phyloP scores from a whole-genome alignment of 2,113 vertebrate species.

The Colinus virginianus region DNA sequence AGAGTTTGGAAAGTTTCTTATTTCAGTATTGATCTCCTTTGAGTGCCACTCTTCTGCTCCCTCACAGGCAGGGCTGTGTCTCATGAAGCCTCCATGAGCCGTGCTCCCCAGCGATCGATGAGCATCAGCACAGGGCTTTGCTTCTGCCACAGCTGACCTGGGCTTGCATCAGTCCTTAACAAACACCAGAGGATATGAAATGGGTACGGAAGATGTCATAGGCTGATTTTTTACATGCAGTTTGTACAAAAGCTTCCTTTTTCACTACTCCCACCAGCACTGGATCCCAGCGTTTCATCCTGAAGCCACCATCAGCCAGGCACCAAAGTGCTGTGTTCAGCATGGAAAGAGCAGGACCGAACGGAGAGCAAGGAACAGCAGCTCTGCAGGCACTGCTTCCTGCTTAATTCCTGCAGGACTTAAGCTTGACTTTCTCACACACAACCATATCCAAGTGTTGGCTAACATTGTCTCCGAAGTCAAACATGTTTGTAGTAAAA shows the following conservation, averaged over 20 bases:
- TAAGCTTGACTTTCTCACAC: too few relatives aligned
- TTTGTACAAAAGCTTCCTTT: not conserved
- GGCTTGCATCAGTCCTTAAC: slow-evolving; percentile 15
- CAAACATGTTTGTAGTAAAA: too few relatives aligned
- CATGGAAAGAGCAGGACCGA: not conserved
- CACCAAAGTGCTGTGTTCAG: not conserved
- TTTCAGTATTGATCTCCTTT: not conserved
- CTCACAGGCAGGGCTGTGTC: slow-evolving; percentile 16
- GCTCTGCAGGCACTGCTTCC: not conserved
- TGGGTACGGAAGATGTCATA: not conserved
- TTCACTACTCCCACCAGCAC: not conserved
- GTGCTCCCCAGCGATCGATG: slow-evolving; percentile 40
- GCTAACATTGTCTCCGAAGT: too few relatives aligned
- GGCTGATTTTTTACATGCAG: rapidly evolving
- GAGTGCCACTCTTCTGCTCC: not conserved
- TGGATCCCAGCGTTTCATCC: not conserved
- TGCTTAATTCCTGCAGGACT: too few relatives aligned
- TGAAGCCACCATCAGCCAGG: not conserved
- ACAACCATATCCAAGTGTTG: too few relatives aligned
- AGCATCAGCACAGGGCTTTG: slow-evolving; percentile 12
- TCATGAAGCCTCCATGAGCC: slow-evolving; percentile 13
- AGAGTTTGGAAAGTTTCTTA: not conserved
- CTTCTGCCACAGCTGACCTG: slow-evolving; percentile 6
- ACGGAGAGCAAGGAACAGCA: not conserved
- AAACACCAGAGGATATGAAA: not conserved